These are phyloP conservation scores for Pantherophis vulpinus DNA, from an alignment of 2,797 vertebrate genomes.

Conservation along the genomic window DNA sequence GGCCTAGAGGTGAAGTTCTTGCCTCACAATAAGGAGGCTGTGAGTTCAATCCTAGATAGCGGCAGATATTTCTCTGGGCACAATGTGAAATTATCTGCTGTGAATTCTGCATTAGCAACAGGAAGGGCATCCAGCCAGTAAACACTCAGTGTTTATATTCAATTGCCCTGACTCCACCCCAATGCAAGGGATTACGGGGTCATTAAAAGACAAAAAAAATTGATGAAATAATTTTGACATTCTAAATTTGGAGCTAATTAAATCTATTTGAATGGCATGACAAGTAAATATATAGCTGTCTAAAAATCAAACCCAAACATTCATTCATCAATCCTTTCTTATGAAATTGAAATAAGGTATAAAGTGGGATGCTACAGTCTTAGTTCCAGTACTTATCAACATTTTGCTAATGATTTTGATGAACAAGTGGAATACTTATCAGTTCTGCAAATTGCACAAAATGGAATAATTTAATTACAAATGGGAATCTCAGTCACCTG, in stretches of 20 bases:
- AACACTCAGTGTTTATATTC: no score
- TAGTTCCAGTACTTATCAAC: not conserved
- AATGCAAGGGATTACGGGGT: no score
- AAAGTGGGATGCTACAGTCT: not conserved
- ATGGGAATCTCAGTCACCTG: not conserved
- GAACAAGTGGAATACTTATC: not conserved
- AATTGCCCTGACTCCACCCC: no score
- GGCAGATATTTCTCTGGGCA: no score
- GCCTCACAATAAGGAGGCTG: no score
- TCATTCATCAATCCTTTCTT: not conserved
- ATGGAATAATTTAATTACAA: not conserved
- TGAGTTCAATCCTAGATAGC: no score
- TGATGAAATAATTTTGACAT: not conserved
- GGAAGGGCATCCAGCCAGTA: no score
- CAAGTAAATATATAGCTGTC: not conserved
- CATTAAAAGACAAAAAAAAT: no score
- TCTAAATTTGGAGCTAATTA: not conserved
- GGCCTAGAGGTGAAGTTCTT: no score
- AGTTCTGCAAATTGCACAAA: not conserved
- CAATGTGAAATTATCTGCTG: no score
- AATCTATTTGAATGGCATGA: not conserved
- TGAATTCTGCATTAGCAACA: no score
- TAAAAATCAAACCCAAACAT: not conserved
- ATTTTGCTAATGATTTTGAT: not conserved
- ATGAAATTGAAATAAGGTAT: not conserved